phyloP scores from a whole-genome alignment of 2,797 vertebrate genomes.

The Melanotaenia parkinsoni region DNA sequence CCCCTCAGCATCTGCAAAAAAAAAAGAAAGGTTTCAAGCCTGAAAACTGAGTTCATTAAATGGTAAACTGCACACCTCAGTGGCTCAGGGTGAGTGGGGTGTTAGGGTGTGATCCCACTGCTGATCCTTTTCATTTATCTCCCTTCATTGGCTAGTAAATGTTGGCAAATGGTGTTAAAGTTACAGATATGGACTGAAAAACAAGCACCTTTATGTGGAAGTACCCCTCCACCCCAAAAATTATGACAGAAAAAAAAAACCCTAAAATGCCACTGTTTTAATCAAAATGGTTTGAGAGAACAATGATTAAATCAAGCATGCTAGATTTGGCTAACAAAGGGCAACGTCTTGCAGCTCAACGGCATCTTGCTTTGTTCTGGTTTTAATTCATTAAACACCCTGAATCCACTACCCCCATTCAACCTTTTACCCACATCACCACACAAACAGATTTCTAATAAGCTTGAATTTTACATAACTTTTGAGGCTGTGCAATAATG shows the following conservation, averaged over 20 bases:
- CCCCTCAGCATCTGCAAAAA: conserved; percentile 1
- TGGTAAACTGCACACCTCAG: conserved; percentile 49
- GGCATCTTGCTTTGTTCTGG: conserved; percentile 15
- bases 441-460: conserved; percentile 43
- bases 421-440: conserved; percentile 10
- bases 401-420: conserved; percentile 17
- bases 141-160: conserved; percentile 32
- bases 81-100: conserved; percentile 39
- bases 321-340: conserved; percentile 6
- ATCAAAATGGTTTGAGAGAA: conserved; percentile 6
- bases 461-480: conserved; percentile 17
- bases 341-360: conserved; percentile 14
- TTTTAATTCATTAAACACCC: conserved; percentile 40
- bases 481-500: conserved; percentile 11
- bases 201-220: neutral
- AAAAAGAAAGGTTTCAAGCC: neutral
- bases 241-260: neutral
- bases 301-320: conserved; percentile 30
- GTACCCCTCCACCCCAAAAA: neutral
- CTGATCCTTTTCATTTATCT: conserved; percentile 42
- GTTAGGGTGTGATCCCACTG: conserved; percentile 44
- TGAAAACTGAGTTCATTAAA: conserved; percentile 53
- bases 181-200: neutral
- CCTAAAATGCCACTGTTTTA: conserved; percentile 14
- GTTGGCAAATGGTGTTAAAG: conserved; percentile 9